Percentiles rank a stretch among this genome's conserved stretches.
phyloP scores from a whole-genome alignment of 2,113 vertebrate species.

The Etheostoma spectabile region DNA sequence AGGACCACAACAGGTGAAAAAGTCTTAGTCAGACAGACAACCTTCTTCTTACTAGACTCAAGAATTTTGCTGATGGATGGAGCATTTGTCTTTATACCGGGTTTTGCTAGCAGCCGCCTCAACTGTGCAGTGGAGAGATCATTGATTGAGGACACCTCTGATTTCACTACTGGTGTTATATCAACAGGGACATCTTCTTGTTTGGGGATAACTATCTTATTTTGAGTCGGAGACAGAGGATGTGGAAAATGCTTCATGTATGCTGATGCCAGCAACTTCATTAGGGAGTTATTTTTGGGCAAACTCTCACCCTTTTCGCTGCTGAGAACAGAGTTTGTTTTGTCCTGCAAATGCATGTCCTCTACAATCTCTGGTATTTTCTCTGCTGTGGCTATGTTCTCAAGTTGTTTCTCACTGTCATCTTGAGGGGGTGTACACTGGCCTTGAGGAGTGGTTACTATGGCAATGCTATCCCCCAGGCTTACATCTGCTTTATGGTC shows the following conservation, averaged over 20 bases:
- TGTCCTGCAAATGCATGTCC: slow-evolving; percentile 28
- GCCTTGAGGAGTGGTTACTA: slow-evolving; percentile 46
- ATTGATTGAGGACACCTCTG: slow-evolving; percentile 17
- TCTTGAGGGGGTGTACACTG: slow-evolving; percentile 25
- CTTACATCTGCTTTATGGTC: slow-evolving; percentile 30
- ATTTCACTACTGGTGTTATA: slow-evolving; percentile 48
- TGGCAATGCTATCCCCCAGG: slow-evolving; percentile 45
- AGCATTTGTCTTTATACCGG: slow-evolving; percentile 69
- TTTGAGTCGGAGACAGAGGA: slow-evolving; percentile 25
- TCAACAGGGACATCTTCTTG: slow-evolving; percentile 72
- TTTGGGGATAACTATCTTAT: slow-evolving; percentile 58
- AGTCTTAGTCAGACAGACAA: slow-evolving; percentile 79
- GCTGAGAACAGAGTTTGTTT: slow-evolving; percentile 24
- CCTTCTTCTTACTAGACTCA: slow-evolving; percentile 70
- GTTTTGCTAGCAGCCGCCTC: slow-evolving; percentile 68
- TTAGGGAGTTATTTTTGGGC: slow-evolving; percentile 66
- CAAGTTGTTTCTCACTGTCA: slow-evolving; percentile 32
- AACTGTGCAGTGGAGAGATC: slow-evolving; percentile 70
- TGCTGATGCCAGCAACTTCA: slow-evolving; percentile 82
- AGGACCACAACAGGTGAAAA: slow-evolving; percentile 86
- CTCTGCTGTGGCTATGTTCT: slow-evolving; percentile 31
- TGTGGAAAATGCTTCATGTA: slow-evolving; percentile 71
- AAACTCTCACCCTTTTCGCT: slow-evolving; percentile 21
- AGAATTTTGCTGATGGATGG: slow-evolving; percentile 69
- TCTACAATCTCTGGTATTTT: slow-evolving; percentile 28